Evolutionary conservation across 2,797 vertebrate species (phyloP).

Genomic region (Odontamblyopus rebecca): DNA sequence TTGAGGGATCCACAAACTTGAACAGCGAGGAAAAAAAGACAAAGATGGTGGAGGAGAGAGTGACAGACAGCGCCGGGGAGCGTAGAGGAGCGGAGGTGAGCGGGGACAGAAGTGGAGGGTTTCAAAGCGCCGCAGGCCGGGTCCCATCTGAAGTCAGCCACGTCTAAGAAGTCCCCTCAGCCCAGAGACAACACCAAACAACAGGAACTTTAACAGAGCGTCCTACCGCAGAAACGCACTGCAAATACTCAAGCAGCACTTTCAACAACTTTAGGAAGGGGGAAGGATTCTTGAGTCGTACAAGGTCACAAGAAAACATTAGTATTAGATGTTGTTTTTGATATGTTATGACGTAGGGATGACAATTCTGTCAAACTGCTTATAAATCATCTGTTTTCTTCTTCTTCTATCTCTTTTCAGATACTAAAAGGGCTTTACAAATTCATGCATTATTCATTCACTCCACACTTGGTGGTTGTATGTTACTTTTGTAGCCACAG

Average conservation of each 20-base stretch:
- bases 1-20: constrained; percentile 67
- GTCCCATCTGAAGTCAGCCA: constrained; percentile 58
- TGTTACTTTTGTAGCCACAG: too few relatives aligned
- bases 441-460: too few relatives aligned
- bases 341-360: not conserved
- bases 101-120: constrained; percentile 31
- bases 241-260: constrained; percentile 49
- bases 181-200: constrained; percentile 64
- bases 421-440: too few relatives aligned
- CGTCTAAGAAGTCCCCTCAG: constrained; percentile 62
- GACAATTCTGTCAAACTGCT: not conserved
- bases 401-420: too few relatives aligned
- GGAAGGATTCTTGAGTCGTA: constrained; percentile 11
- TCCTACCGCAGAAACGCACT: constrained; percentile 55
- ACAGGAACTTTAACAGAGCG: constrained; percentile 64
- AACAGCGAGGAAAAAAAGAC: constrained; percentile 43
- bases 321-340: constrained; percentile 6
- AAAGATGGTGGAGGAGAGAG: constrained; percentile 17
- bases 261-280: constrained; percentile 45
- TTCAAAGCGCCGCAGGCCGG: constrained; percentile 62
- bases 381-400: too few relatives aligned
- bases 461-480: too few relatives aligned
- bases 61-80: constrained; percentile 19
- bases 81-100: constrained; percentile 10
- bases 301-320: constrained; percentile 14